phyloP scores from a whole-genome alignment of 2,113 vertebrate species.

The Pyrgilauda ruficollis region DNA sequence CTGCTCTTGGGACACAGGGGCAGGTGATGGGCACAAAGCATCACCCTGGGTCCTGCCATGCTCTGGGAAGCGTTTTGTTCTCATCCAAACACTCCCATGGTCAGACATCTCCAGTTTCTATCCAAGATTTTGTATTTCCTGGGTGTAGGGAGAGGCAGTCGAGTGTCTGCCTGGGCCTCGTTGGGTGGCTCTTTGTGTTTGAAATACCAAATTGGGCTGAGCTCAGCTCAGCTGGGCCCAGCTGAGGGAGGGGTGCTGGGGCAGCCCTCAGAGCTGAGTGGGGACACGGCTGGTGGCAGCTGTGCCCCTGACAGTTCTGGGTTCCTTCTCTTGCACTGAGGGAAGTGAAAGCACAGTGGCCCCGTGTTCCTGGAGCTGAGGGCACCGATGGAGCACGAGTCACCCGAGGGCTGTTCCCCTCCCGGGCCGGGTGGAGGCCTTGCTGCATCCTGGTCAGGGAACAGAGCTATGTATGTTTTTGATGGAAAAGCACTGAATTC shows the following conservation, averaged over 20 bases:
- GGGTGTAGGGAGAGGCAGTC: background rate
- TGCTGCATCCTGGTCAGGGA: background rate
- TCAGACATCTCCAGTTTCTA: background rate
- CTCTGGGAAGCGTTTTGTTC: background rate
- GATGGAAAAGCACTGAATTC: constrained; percentile 49
- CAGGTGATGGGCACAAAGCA: rapidly evolving
- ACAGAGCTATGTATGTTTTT: background rate
- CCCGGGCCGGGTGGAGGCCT: background rate
- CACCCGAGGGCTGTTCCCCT: background rate
- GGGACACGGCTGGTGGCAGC: background rate
- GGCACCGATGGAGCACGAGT: background rate
- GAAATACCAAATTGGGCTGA: background rate
- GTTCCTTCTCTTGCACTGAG: rapidly evolving
- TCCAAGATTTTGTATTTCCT: background rate
- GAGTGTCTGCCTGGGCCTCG: background rate
- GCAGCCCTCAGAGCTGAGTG: rapidly evolving
- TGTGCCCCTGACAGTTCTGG: rapidly evolving
- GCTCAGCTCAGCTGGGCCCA: background rate
- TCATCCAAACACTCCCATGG: rapidly evolving
- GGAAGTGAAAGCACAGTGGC: background rate
- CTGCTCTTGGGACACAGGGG: rapidly evolving
- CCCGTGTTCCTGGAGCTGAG: background rate
- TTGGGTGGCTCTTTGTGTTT: background rate
- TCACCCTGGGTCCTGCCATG: background rate
- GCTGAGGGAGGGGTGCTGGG: background rate